A percentile compares a stretch with the other conserved stretches of the same genome.
phyloP scores from a whole-genome alignment of 2,888 invertebrate species.

The Morpho deidamia region DNA sequence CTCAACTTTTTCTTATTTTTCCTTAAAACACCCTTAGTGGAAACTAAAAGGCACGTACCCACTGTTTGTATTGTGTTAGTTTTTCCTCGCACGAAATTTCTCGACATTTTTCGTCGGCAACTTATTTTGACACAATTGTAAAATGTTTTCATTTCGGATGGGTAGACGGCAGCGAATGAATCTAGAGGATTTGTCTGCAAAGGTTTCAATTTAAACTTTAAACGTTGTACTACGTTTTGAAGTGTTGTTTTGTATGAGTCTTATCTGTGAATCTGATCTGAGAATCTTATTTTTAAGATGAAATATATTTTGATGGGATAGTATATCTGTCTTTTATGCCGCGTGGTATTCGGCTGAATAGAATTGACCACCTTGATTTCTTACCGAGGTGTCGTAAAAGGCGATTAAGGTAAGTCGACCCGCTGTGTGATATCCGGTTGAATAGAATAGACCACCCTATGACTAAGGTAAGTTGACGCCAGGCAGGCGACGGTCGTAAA shows the following conservation, averaged over 20 bases:
- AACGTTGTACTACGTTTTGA: background rate
- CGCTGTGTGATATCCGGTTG: no score
- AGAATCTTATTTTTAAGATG: background rate
- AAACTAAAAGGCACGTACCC: constrained; percentile 24
- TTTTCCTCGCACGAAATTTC: constrained; percentile 20
- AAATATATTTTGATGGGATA: background rate
- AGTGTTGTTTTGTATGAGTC: background rate
- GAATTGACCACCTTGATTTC: no score
- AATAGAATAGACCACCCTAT: no score
- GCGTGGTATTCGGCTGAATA: no score
- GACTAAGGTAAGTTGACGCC: no score
- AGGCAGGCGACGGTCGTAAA: no score
- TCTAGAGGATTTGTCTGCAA: constrained; percentile 7
- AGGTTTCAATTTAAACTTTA: constrained; percentile 10
- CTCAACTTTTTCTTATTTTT: constrained; percentile 15
- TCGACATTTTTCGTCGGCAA: constrained; percentile 11
- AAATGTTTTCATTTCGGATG: constrained; percentile 10
- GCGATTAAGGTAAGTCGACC: no score
- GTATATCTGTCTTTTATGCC: no score
- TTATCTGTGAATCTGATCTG: no score
- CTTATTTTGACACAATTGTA: constrained; percentile 20
- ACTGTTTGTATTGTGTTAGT: constrained; percentile 22
- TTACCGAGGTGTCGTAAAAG: no score
- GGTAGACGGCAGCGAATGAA: constrained; percentile 1
- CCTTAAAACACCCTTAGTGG: constrained; percentile 22